Conservation (phyloP, 1,140 invertebrate genomes). For the Macrostomum lignano region DNA sequence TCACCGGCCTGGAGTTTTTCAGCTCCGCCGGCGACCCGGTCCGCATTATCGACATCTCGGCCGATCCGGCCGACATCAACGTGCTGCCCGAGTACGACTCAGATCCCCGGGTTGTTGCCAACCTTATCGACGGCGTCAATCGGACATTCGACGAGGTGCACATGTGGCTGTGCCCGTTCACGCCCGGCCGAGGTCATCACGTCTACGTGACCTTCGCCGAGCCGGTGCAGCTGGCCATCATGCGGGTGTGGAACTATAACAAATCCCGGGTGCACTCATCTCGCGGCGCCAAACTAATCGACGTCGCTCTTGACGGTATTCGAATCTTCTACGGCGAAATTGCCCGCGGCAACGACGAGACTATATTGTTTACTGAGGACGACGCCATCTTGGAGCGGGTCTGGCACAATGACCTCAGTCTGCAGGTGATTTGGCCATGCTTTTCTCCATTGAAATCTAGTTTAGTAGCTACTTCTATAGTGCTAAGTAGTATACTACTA, state of each 20-base stretch:
- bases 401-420: conserved; percentile 40
- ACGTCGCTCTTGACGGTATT: no score
- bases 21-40: conserved; percentile 34
- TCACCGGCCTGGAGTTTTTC: conserved; percentile 51
- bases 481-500: no score
- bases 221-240: conserved; percentile 34
- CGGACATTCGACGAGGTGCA: conserved; percentile 44
- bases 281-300: conserved; percentile 37
- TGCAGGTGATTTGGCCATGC: no score
- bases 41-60: conserved; percentile 29
- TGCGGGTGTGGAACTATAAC: conserved; percentile 55
- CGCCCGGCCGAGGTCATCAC: conserved; percentile 31
- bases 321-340: no score
- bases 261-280: conserved; percentile 40
- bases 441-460: no score
- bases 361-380: conserved; percentile 48
- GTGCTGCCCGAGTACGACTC: conserved; percentile 33
- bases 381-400: conserved; percentile 43
- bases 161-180: conserved; percentile 41
- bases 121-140: conserved; percentile 41
- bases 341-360: conserved; percentile 28
- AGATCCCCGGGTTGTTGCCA: conserved; percentile 34
- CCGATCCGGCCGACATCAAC: conserved; percentile 35
- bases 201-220: conserved; percentile 35
- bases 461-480: no score